phyloP scores from a whole-genome alignment of 1,140 invertebrate species.

The Andricus grossulariae region DNA sequence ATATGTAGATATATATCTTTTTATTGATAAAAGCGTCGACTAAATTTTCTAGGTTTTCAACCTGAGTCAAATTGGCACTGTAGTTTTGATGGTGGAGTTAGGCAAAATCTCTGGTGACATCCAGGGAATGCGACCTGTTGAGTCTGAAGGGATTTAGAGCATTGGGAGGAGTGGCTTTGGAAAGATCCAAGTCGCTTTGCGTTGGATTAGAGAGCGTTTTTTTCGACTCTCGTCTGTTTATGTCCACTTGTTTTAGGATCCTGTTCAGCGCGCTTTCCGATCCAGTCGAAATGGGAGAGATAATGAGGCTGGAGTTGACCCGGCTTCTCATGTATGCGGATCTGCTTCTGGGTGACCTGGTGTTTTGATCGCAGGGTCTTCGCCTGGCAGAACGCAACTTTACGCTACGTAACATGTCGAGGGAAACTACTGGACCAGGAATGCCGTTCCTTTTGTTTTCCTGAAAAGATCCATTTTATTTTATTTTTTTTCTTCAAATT shows the following conservation, averaged over 20 bases:
- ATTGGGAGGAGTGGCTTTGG: slow-evolving; percentile 27
- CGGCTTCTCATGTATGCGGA: slow-evolving; percentile 49
- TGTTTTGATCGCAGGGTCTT: slow-evolving; percentile 44
- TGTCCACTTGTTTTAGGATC: slow-evolving; percentile 57
- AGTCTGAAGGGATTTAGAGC: slow-evolving; percentile 32
- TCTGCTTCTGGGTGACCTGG: slow-evolving; percentile 56
- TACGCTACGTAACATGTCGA: slow-evolving; percentile 68
- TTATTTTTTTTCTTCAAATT: slow-evolving; percentile 9
- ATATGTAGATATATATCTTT: not conserved
- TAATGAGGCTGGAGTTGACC: slow-evolving; percentile 46
- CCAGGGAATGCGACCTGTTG: slow-evolving; percentile 39
- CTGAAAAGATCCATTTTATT: slow-evolving; percentile 41
- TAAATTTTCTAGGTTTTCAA: slow-evolving; percentile 1
- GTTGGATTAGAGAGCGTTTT: slow-evolving; percentile 38
- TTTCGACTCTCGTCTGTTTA: slow-evolving; percentile 46
- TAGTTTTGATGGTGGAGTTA: not conserved
- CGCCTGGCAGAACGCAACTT: slow-evolving; percentile 64
- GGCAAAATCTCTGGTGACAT: not conserved
- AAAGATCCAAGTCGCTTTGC: slow-evolving; percentile 40
- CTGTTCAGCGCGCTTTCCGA: slow-evolving; percentile 50
- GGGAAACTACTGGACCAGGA: slow-evolving; percentile 56
- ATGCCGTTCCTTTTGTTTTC: slow-evolving; percentile 55
- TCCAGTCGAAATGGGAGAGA: slow-evolving; percentile 55
- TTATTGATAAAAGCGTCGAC: slow-evolving; percentile 16
- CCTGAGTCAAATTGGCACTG: not conserved